Conservation (phyloP, 2,113 vertebrate species). For the Leptocoma aspasia region DNA sequence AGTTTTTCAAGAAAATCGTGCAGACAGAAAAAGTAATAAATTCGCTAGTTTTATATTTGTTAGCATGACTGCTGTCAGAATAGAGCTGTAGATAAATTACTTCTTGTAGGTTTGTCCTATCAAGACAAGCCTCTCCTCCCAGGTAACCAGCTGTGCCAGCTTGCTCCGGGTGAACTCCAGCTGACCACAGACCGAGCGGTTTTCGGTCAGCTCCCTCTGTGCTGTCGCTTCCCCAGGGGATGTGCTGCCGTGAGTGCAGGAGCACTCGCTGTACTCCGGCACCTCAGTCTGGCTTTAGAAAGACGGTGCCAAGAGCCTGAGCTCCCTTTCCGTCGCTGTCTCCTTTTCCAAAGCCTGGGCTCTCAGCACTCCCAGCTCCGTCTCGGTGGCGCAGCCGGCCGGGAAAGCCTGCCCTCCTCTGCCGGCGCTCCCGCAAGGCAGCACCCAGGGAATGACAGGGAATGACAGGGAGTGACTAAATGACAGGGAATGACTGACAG, state of each 20-base stretch:
- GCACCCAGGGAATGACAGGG: rapidly evolving
- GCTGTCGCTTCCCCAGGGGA: rapidly evolving
- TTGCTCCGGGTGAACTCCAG: neutral
- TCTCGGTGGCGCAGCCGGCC: rapidly evolving
- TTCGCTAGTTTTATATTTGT: neutral
- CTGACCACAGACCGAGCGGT: rapidly evolving
- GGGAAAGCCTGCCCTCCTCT: neutral
- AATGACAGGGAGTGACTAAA: too few species aligned
- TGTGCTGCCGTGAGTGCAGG: rapidly evolving
- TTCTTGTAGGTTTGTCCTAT: neutral
- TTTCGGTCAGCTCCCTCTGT: neutral
- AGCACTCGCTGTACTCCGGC: neutral
- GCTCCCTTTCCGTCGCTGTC: rapidly evolving
- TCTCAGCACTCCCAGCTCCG: neutral
- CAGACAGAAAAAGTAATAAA: neutral
- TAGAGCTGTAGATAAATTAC: neutral
- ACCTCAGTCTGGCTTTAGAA: neutral
- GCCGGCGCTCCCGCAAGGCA: neutral
- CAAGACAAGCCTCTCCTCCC: neutral
- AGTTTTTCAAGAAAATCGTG: neutral
- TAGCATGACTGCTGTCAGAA: neutral
- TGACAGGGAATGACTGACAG: too few species aligned
- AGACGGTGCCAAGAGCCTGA: neutral
- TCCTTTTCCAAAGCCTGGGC: too few species aligned
- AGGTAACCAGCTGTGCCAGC: neutral